These are phyloP conservation scores for Rhyacichthys aspro DNA, from an alignment of 2,797 vertebrate species.

Conservation along the genomic window DNA sequence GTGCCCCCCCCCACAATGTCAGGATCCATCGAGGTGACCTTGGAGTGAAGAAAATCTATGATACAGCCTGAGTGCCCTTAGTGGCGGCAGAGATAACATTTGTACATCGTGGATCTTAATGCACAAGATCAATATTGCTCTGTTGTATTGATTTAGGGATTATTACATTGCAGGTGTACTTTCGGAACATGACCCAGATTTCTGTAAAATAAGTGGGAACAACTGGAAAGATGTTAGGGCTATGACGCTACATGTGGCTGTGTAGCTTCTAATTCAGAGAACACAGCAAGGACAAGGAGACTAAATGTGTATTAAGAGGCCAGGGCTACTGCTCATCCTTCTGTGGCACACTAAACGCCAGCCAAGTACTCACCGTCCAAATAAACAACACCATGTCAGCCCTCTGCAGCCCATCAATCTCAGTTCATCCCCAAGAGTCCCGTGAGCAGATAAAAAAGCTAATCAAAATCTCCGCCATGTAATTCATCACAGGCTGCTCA, in stretches of 20 bases:
- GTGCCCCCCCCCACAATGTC: background rate
- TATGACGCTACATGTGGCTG: background rate
- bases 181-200: conserved; percentile 6
- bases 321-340: conserved; percentile 41
- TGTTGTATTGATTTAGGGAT: conserved; percentile 52
- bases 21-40: conserved; percentile 51
- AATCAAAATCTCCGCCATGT: conserved; percentile 69
- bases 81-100: conserved; percentile 45
- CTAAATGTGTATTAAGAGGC: conserved; percentile 33
- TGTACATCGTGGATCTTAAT: conserved; percentile 42
- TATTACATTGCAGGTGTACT: conserved; percentile 27
- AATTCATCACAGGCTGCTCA: conserved; percentile 68
- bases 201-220: conserved; percentile 1
- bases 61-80: conserved; percentile 10
- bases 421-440: conserved; percentile 54
- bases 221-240: background rate
- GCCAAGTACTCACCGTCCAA: conserved; percentile 46
- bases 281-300: conserved; percentile 22
- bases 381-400: conserved; percentile 65
- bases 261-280: background rate
- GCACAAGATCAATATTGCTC: conserved; percentile 44
- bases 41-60: conserved; percentile 44
- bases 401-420: conserved; percentile 63
- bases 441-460: conserved; percentile 76
- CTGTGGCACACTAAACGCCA: conserved; percentile 31